Conservation (phyloP, 64 coral and sea anemone genomes). For the Pocillopora damicornis region DNA sequence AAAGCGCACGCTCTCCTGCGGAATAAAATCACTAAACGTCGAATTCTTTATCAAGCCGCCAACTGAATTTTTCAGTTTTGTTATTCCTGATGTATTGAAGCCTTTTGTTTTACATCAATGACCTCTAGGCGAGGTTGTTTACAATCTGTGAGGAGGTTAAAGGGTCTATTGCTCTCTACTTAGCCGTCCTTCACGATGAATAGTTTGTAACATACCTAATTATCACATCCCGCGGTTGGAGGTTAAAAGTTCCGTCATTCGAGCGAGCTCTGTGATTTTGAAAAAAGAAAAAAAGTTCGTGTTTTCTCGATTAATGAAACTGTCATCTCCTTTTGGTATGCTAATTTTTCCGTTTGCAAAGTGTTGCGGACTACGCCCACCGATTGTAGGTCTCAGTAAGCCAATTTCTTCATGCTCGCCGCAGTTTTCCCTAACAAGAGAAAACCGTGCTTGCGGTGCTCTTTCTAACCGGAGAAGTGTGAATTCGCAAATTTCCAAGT, state of each 20-base stretch:
- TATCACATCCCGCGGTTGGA: not conserved
- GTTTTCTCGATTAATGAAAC: not conserved
- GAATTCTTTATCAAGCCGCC: not conserved
- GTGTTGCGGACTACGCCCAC: not conserved
- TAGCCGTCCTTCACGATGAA: not conserved
- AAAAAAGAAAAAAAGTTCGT: not conserved
- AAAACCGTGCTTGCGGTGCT: not conserved
- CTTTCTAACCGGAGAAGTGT: constrained; percentile 33
- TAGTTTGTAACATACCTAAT: not conserved
- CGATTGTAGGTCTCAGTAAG: not conserved
- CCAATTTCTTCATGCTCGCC: not conserved
- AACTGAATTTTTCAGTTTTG: not conserved
- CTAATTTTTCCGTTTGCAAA: not conserved
- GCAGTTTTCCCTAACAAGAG: not conserved
- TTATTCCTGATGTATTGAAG: not conserved
- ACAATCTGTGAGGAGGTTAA: not conserved
- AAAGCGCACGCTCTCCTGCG: too few species aligned
- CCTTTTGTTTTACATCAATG: not conserved
- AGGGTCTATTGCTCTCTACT: not conserved
- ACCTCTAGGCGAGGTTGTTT: not conserved
- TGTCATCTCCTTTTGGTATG: not conserved
- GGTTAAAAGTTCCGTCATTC: not conserved
- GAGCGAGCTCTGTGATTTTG: not conserved
- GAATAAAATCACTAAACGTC: too few species aligned
- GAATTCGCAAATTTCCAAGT: not conserved